Percentiles rank a stretch among this genome's conserved stretches.
Evolutionary conservation across 2,888 invertebrate species (phyloP).

Genomic region (Nomada fucata): DNA sequence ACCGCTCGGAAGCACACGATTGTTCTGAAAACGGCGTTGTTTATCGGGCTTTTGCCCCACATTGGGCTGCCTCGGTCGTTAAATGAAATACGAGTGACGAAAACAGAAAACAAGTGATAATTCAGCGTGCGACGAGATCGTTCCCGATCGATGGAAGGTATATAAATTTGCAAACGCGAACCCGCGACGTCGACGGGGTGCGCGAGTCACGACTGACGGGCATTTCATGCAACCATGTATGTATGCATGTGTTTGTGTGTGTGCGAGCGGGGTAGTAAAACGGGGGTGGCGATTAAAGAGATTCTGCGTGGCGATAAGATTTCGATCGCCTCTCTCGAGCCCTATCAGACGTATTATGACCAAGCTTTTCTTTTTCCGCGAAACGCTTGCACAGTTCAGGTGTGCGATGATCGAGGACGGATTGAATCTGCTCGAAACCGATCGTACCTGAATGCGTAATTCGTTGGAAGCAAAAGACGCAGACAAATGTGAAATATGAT

Average conservation of each 20-base stretch:
- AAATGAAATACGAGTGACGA: constrained; percentile 34
- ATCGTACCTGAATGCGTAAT: neutral
- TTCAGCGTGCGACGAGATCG: constrained; percentile 31
- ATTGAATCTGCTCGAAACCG: constrained; percentile 2
- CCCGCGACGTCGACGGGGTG: constrained; percentile 29
- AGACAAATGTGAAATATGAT: no score
- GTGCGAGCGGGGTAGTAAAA: constrained; percentile 41
- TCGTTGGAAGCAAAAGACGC: neutral
- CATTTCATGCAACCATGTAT: constrained; percentile 54
- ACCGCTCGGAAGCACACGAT: neutral
- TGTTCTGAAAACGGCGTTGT: neutral
- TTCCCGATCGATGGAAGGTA: constrained; percentile 43
- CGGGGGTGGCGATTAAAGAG: constrained; percentile 56
- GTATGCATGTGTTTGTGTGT: no score
- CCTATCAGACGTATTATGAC: constrained; percentile 45
- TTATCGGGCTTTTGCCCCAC: neutral
- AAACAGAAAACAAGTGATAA: constrained; percentile 19
- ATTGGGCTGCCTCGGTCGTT: neutral
- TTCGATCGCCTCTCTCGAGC: constrained; percentile 48
- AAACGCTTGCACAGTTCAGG: constrained; percentile 18
- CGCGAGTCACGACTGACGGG: constrained; percentile 40
- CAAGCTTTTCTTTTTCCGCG: constrained; percentile 33
- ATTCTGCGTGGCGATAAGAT: constrained; percentile 54
- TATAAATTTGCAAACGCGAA: constrained; percentile 46
- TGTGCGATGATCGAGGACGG: neutral